Base-by-base conservation (phyloP, 2,888 invertebrate species). In the Autographa gamma region DNA sequence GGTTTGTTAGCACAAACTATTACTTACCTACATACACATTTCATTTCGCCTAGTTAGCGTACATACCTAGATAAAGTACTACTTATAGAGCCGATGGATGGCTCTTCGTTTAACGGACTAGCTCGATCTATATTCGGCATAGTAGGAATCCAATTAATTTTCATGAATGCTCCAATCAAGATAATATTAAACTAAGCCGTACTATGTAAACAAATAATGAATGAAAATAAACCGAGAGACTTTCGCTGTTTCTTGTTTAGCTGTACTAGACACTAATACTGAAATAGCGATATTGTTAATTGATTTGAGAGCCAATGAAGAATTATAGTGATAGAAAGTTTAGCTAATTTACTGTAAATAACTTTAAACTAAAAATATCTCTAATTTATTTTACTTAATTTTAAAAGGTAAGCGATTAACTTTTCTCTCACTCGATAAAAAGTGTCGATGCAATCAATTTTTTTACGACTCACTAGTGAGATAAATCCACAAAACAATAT, bases 1-100 rank as follows among this genome's bases (percentile, higher is more conserved):
- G 82, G 77, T 78, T 73, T 81, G 82, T 77, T 77, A 73, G 82
- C 63, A 63, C 63, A 8, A 62, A 67, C 78, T 73, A 81, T 66
- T 77, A 77, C 52, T 61, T 63, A 65, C 65, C 59, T 68, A 81
- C 78, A 60, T 67, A 77, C 64, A 66, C 73, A 65, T 59, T 41
- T 65, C 31, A 59, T 48, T 32, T n/a, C 65, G 31, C 52, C 65
- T 73, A 72, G 78, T 67, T 72, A 52, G 31, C 38, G 19, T 19
- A 77, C 67, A 77, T 77, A 77, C 67, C 81, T 77, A 81, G 78
- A 77, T 59, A 58, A 60, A 18, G 41, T 72, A 65, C 64, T 43
- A 65, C 65, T 52, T 16, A 43, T 16, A n/a, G 43, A 19, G 18
- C 38, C 63, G 63, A 67, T 67, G 65, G 64, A 63, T 77, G 34